Evolutionary conservation across 1,140 invertebrate genomes (phyloP).

Genomic region (Bombus confusus): DNA sequence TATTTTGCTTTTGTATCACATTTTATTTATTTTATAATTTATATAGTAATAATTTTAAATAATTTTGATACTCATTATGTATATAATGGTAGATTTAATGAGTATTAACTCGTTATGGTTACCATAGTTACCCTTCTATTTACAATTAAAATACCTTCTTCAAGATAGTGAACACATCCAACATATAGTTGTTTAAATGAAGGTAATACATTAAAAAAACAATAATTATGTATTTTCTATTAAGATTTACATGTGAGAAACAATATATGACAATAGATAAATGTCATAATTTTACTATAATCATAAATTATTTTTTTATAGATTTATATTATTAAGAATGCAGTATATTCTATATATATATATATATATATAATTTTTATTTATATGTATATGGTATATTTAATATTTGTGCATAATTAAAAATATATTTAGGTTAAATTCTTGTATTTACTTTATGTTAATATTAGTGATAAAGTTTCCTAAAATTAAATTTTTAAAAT

Average conservation of each 20-base stretch:
- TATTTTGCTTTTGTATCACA: background rate
- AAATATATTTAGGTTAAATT: background rate
- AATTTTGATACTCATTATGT: background rate
- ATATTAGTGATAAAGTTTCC: background rate
- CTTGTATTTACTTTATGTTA: background rate
- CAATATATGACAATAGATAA: background rate
- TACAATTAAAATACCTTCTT: background rate
- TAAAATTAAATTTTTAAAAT: background rate
- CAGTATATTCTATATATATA: background rate
- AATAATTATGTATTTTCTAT: background rate
- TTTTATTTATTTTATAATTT: background rate
- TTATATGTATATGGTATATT: background rate
- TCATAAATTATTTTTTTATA: background rate
- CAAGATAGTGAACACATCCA: background rate
- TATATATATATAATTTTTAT: background rate
- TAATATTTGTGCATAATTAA: background rate
- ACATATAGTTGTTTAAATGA: background rate
- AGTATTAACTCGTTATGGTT: background rate
- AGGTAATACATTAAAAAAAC: constrained; percentile 15
- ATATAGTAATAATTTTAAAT: background rate
- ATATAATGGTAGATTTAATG: background rate
- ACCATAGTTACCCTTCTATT: constrained; percentile 10
- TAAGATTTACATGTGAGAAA: background rate
- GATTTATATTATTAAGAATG: background rate
- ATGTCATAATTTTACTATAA: background rate